phyloP scores from a whole-genome alignment of 2,113 vertebrate genomes.

The Willisornis vidua region DNA sequence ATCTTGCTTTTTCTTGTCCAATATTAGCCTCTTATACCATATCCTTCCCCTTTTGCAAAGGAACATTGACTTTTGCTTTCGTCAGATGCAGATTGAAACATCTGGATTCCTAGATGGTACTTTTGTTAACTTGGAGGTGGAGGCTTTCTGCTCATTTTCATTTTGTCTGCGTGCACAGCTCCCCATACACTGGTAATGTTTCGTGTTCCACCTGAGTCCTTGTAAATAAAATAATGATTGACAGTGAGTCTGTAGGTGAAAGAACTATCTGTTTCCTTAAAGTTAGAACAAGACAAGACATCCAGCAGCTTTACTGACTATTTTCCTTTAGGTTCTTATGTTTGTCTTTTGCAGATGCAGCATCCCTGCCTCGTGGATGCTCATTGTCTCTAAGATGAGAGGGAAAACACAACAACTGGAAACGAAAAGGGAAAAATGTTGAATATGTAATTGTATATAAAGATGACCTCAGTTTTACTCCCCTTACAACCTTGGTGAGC shows the following conservation, averaged over 20 bases:
- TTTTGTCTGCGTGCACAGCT: not conserved
- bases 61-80: not conserved
- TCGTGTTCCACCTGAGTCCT: not conserved
- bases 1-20: not conserved
- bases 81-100: not conserved
- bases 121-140: not conserved
- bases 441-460: not conserved
- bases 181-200: not conserved
- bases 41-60: not conserved
- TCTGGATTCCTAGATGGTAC: not conserved
- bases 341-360: not conserved
- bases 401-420: not conserved
- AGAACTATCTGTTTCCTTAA: not conserved
- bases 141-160: not conserved
- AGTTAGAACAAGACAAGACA: not conserved
- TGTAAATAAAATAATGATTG: not conserved
- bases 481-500: not conserved
- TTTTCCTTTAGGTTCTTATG: not conserved
- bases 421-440: not conserved
- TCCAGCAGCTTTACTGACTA: not conserved
- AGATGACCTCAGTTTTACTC: not conserved
- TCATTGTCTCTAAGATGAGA: not conserved
- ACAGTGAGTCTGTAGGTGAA: not conserved
- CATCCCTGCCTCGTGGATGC: not conserved
- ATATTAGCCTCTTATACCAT: not conserved